These are phyloP conservation scores for Criorhina ranunculi DNA, from an alignment of 2,888 invertebrate genomes.

Conservation along the genomic window DNA sequence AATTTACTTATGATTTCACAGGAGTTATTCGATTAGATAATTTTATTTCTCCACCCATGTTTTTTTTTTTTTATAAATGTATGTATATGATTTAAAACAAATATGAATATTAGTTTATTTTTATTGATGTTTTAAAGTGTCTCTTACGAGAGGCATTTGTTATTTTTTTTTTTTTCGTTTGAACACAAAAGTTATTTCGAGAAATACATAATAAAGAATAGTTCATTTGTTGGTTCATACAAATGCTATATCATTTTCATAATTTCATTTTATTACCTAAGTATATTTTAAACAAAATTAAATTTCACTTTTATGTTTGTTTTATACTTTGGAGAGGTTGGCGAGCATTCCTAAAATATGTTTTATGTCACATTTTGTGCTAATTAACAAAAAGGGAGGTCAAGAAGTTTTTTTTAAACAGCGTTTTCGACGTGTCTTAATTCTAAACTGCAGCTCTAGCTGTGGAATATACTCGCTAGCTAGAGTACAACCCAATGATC, in stretches of 20 bases:
- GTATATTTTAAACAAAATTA: conserved; percentile 7
- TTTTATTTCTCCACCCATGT: conserved; percentile 79
- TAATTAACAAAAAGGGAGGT: conserved; percentile 39
- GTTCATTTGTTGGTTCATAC: conserved; percentile 65
- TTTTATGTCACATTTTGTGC: conserved; percentile 51
- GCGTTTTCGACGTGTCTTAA: background rate
- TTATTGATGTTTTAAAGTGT: conserved; percentile 53
- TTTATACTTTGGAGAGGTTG: conserved; percentile 55
- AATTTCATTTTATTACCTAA: conserved; percentile 44
- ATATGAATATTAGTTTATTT: conserved; percentile 72
- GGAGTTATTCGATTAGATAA: conserved; percentile 70
- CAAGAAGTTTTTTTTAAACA: conserved; percentile 14
- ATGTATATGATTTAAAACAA: conserved; percentile 50
- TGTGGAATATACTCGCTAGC: too few species aligned
- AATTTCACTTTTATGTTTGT: conserved; percentile 37
- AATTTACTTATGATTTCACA: conserved; percentile 73
- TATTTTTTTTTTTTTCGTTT: background rate
- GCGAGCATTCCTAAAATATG: conserved; percentile 48
- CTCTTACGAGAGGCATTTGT: background rate
- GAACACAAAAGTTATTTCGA: conserved; percentile 9
- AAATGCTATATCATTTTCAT: conserved; percentile 56
- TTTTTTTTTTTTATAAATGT: conserved; percentile 72
- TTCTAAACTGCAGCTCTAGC: too few species aligned
- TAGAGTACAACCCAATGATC: too few species aligned
- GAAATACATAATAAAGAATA: conserved; percentile 5